These are phyloP conservation scores for Esox lucius DNA, from an alignment of 2,797 vertebrate genomes.

Conservation along the genomic window DNA sequence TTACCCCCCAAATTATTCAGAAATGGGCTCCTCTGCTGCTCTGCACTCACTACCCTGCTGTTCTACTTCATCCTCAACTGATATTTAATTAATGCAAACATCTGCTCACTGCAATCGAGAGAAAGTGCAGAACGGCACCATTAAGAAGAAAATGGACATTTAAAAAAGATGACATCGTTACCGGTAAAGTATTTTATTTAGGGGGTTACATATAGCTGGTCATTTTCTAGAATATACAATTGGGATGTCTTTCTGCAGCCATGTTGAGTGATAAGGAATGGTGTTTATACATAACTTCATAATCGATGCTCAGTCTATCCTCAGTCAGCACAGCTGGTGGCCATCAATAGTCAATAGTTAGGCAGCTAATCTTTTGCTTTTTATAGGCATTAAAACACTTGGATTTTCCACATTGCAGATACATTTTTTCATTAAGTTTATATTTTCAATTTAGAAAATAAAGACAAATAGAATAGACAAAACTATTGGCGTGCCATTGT, in stretches of 20 bases:
- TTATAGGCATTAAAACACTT: background rate
- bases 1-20: conserved; percentile 19
- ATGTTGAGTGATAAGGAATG: background rate
- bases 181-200: too few species aligned
- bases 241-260: background rate
- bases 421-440: too few species aligned
- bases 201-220: background rate
- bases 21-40: conserved; percentile 6
- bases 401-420: background rate
- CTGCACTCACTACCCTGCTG: conserved; percentile 24
- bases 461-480: background rate
- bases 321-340: conserved; percentile 10
- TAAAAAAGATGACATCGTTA: background rate
- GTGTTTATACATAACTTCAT: background rate
- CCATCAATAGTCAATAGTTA: background rate
- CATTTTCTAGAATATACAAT: background rate
- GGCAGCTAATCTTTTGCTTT: background rate
- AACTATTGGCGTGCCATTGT: too few species aligned
- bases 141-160: background rate
- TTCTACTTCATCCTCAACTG: conserved; percentile 36
- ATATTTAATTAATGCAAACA: conserved; percentile 67
- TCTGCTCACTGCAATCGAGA: conserved; percentile 49
- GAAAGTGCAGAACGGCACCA: background rate
- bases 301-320: background rate
- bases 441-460: background rate